Evolutionary conservation across 2,797 vertebrate species (phyloP).

Genomic region (Champsocephalus gunnari): DNA sequence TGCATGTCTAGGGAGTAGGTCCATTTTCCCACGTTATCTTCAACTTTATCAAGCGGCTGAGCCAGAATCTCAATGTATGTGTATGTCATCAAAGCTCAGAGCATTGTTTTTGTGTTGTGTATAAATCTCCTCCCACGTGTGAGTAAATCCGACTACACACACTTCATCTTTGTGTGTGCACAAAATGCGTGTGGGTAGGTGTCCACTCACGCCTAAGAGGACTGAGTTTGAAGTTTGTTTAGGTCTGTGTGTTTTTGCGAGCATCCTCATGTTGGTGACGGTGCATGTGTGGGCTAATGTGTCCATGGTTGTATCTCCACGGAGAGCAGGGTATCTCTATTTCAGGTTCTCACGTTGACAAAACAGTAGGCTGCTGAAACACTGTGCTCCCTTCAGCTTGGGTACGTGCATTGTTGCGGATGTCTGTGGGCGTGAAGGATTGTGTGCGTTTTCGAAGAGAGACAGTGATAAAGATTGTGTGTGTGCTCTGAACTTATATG

Average conservation of each 20-base stretch:
- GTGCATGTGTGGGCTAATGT: conserved; percentile 31
- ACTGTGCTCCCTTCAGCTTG: conserved; percentile 5
- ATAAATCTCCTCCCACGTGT: conserved; percentile 17
- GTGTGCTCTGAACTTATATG: not conserved
- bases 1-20: conserved; percentile 20
- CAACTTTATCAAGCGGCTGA: conserved; percentile 10
- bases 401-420: conserved; percentile 1
- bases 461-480: not conserved
- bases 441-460: conserved; percentile 5
- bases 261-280: conserved; percentile 19
- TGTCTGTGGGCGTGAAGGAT: conserved; percentile 24
- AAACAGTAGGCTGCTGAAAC: conserved; percentile 31
- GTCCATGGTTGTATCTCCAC: conserved; percentile 42
- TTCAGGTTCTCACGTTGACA: conserved; percentile 47
- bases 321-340: conserved; percentile 47
- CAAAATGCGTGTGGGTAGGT: conserved; percentile 24
- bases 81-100: conserved; percentile 22
- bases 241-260: conserved; percentile 25
- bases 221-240: conserved; percentile 17
- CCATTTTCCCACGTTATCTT: conserved; percentile 33
- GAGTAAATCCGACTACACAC: conserved; percentile 25
- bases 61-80: conserved; percentile 19
- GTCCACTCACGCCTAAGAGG: conserved; percentile 29
- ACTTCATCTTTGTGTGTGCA: not conserved
- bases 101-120: conserved; percentile 15